A percentile compares a stretch with the other conserved stretches of the same genome.
Conservation (phyloP, 2,888 invertebrate genomes). For the Leptopterna dolabrata region DNA sequence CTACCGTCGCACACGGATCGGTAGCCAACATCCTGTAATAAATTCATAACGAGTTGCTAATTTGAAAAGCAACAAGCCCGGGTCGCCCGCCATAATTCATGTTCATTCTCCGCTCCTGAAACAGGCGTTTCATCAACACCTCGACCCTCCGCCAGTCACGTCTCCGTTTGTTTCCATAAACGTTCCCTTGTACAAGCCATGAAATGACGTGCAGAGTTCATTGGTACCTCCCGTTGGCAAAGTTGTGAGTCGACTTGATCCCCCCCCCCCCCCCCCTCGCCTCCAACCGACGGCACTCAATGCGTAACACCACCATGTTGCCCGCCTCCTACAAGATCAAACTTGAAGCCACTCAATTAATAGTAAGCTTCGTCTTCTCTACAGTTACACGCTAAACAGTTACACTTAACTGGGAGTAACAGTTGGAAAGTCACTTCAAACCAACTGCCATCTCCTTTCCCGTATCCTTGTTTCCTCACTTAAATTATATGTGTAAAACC, state of each 20-base stretch:
- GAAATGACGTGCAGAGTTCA: not conserved
- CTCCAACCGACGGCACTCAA: no score
- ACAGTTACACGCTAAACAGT: conserved; percentile 24
- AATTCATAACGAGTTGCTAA: no score
- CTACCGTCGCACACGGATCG: no score
- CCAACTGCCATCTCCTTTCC: conserved; percentile 19
- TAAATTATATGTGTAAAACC: not conserved
- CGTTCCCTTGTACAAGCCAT: not conserved
- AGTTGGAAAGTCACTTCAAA: conserved; percentile 15
- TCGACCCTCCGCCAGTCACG: not conserved
- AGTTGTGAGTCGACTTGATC: not conserved
- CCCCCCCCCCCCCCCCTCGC: not conserved
- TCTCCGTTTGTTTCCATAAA: not conserved
- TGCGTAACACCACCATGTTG: not conserved
- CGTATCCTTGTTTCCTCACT: not conserved
- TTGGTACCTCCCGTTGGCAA: not conserved
- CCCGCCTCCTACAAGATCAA: not conserved
- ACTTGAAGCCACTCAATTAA: conserved; percentile 41
- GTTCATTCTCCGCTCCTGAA: not conserved
- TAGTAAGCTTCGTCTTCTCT: conserved; percentile 6
- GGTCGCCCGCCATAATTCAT: no score
- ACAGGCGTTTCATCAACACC: not conserved
- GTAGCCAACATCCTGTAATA: no score
- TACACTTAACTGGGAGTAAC: conserved; percentile 18
- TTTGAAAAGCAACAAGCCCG: no score